phyloP scores from a whole-genome alignment of 64 coral and sea anemone species.

The Montipora capricornis region DNA sequence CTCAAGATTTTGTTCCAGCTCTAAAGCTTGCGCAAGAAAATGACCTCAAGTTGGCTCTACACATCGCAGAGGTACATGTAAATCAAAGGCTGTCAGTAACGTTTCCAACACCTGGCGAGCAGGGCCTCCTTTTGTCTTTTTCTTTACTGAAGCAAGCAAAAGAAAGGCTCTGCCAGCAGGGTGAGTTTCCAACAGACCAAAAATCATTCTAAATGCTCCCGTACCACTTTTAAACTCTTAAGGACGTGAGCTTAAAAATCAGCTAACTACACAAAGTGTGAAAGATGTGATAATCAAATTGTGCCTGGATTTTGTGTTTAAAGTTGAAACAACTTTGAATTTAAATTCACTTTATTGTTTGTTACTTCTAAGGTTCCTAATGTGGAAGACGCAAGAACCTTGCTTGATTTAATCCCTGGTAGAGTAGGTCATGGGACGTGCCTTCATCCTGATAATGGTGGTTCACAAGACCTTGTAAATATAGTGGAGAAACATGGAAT shows the following conservation, averaged over 20 bases:
- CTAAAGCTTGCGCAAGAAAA: constrained; percentile 75
- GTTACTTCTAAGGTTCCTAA: constrained; percentile 71
- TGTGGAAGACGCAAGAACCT: constrained; percentile 54
- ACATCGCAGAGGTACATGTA: constrained; percentile 79
- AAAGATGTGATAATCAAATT: not conserved
- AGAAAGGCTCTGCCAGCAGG: no score
- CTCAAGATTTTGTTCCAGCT: constrained; percentile 79
- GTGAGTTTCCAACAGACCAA: no score
- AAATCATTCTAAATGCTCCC: not conserved
- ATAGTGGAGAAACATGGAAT: constrained; percentile 69
- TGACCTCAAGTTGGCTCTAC: constrained; percentile 81
- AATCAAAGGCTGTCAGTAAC: not conserved
- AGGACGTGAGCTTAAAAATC: no score
- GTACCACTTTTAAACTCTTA: not conserved
- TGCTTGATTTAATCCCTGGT: constrained; percentile 75
- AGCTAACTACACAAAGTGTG: not conserved
- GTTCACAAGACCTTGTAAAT: constrained; percentile 74
- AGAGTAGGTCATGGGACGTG: constrained; percentile 96
- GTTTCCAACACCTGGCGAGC: no score
- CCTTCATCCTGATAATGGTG: constrained; percentile 89
- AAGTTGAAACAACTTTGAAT: no score
- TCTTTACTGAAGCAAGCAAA: no score
- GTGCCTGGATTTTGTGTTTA: not conserved
- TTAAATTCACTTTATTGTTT: not conserved
- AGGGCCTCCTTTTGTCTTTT: no score